phyloP scores from a whole-genome alignment of 2,113 vertebrate species.

The Cynopterus brachyotis region DNA sequence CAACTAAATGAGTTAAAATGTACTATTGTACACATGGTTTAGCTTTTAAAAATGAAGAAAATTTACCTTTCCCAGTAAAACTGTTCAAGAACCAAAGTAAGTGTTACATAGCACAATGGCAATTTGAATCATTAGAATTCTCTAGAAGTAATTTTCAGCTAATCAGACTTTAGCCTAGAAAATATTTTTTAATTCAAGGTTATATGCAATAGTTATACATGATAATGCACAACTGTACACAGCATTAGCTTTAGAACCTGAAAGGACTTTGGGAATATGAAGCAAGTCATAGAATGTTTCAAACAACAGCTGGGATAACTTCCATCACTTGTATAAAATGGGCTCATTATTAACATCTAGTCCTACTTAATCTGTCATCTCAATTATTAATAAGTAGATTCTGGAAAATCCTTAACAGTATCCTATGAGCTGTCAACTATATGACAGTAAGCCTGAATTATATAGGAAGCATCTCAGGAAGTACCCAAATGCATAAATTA shows the following conservation, averaged over 20 bases:
- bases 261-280: not conserved
- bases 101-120: not conserved
- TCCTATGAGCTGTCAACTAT: not conserved
- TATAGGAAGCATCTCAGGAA: not conserved
- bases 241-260: not conserved
- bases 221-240: not conserved
- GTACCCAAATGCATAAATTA: slow-evolving; percentile 1
- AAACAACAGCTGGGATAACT: not conserved
- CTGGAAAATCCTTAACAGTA: not conserved
- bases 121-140: not conserved
- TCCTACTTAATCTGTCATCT: not conserved
- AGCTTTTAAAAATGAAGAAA: not conserved
- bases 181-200: slow-evolving; percentile 9
- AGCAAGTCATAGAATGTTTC: not conserved
- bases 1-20: not conserved
- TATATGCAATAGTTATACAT: not conserved
- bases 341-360: not conserved
- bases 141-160: slow-evolving; percentile 28
- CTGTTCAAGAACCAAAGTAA: not conserved
- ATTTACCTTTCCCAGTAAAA: not conserved
- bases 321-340: not conserved
- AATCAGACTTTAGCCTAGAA: not conserved
- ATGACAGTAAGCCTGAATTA: not conserved
- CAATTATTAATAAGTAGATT: not conserved
- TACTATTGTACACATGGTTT: not conserved